A percentile compares a stretch with the other conserved stretches of the same genome.
These are phyloP conservation scores for Ophthalmolycus amberensis DNA, from an alignment of 2,113 vertebrate genomes.

Conservation along the genomic window DNA sequence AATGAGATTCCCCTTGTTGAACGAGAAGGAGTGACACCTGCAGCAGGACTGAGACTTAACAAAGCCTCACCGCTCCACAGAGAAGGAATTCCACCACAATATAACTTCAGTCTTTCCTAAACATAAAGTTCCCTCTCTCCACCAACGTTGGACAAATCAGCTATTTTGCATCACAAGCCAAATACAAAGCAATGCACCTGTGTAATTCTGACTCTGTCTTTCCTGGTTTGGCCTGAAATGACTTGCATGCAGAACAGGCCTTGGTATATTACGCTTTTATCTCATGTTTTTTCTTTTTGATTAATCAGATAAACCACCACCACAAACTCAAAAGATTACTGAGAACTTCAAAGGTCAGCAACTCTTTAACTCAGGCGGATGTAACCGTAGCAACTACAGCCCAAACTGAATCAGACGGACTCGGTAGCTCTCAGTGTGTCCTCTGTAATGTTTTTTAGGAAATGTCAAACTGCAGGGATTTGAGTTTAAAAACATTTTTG, in stretches of 20 bases:
- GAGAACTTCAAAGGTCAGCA: not conserved
- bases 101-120: not conserved
- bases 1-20: constrained; percentile 58
- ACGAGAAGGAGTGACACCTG: constrained; percentile 34
- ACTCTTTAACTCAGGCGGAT: not conserved
- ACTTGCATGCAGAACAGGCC: not conserved
- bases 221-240: not conserved
- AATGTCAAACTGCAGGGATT: not conserved
- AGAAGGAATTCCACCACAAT: not conserved
- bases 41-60: constrained; percentile 28
- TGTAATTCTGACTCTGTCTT: not conserved
- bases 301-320: not conserved
- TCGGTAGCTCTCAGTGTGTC: not conserved
- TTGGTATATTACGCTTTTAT: not conserved
- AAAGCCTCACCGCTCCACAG: constrained; percentile 20
- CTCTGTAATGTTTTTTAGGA: not conserved
- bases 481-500: not conserved
- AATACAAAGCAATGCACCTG: not conserved
- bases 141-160: not conserved
- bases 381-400: not conserved
- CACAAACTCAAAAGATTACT: constrained; percentile 9
- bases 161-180: not conserved
- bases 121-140: not conserved
- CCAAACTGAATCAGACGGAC: not conserved
- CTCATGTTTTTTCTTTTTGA: not conserved